Base-by-base conservation (phyloP, 2,888 invertebrate species). In the Syrphus vitripennis region DNA sequence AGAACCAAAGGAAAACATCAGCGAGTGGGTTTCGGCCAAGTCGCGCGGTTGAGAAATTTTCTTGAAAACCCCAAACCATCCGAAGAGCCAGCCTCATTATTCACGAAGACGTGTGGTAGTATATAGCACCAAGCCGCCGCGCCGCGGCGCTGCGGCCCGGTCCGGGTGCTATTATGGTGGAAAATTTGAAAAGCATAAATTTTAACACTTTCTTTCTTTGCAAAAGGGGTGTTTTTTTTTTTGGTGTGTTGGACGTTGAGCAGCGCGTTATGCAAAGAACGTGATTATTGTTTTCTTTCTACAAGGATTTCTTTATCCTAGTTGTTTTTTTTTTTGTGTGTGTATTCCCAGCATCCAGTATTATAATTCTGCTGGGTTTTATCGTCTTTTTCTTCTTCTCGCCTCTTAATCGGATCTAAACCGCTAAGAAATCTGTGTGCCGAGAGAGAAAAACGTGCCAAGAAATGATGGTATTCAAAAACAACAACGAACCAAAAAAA, bases 221-320 rank as follows among this genome's bases (percentile, higher is more conserved):
- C 12, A 57, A 42, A 63, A 55, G 71, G 63, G 50, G 79, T 57
- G 79, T 37, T 4, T 19, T 45, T 3, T 42, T n/a, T 40, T 16
- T 42, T 50, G n/a, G n/a, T n/a, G n/a, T n/a, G n/a, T 50, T 48
- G 50, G 50, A 34, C 59, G 79, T 37, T 65, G 63, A 65, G 45
- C 16, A 19, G 61, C 42, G 71, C 76, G 82, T 70, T 82, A 82
- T 70, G 86, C 74, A 74, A 82, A 82, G 69, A 50, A 86, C 86
- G 82, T 86, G 86, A 86, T 86, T 86, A 78, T 86, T 82, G 82
- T 82, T 82, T 80, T 79, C 50, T 42, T 75, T 55, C 34, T 50
- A 21, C 57, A 75, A 75, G 65, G 79, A 80, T 75, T 75, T 65
- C 48, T 63, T 74, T 37, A 67, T 67, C 12, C 53, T 40, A 37